Evolutionary conservation across 2,797 vertebrate genomes (phyloP).

Genomic region (Phrynocephalus guinanensis): DNA sequence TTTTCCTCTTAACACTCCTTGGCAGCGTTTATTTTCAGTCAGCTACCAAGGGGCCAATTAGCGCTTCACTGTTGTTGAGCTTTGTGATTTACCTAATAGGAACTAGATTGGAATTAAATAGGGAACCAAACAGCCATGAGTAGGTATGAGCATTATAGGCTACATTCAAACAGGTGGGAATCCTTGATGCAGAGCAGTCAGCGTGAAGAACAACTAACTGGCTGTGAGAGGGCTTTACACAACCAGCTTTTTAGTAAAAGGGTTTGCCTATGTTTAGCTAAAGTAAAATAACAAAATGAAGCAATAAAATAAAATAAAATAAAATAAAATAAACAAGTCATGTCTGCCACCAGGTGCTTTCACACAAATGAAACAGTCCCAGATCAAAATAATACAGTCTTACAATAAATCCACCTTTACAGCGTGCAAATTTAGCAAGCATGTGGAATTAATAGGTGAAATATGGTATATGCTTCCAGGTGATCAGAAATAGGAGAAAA

Average conservation of each 20-base stretch:
- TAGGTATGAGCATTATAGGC: constrained; percentile 31
- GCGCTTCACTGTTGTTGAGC: constrained; percentile 58
- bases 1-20: constrained; percentile 51
- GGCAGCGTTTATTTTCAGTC: constrained; percentile 64
- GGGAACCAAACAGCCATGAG: constrained; percentile 42
- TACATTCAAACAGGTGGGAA: constrained; percentile 62
- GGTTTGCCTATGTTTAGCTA: neutral
- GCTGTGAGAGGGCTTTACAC: neutral
- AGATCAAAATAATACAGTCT: neutral
- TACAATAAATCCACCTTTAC: neutral
- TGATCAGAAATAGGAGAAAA: neutral
- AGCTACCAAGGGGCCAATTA: constrained; percentile 67
- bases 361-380: constrained; percentile 7
- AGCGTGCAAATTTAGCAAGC: neutral
- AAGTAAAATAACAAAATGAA: neutral
- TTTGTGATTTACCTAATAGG: constrained; percentile 55
- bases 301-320: constrained; percentile 9
- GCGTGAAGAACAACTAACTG: neutral
- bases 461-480: neutral
- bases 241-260: neutral
- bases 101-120: constrained; percentile 55
- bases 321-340: neutral
- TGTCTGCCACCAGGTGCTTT: neutral
- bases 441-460: neutral
- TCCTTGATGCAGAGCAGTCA: constrained; percentile 14